Evolutionary conservation across 2,797 vertebrate genomes (phyloP), one percentile per base, ranked within the genome.

Genomic region (Poecilia velifera): DNA sequence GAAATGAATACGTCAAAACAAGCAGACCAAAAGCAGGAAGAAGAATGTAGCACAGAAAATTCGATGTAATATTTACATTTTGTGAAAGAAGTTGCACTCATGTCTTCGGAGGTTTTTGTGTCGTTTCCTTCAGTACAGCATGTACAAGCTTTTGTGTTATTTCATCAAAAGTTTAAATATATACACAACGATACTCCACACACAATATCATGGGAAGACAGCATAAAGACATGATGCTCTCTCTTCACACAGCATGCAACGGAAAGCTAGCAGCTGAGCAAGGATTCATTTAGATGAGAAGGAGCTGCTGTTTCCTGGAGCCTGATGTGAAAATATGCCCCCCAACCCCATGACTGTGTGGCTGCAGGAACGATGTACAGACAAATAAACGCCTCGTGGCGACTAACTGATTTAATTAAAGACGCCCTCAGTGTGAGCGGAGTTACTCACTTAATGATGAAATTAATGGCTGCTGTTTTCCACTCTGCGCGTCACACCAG

Each of bases 341-440:
- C 81, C 66, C 79, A 88, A 91, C 86, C 84, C 62, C 25, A 55
- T 78, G 84, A 89, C 87, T 79, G 84, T 76, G 73, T 80, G 47
- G 78, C 95, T 76, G 75, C 75, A 45, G 89, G 91, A 84, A 0
- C 84, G 68, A 72, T 78, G 55, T 81, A 84, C 43, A 89, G 87
- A 85, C 91, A 85, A 82, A 89, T 41, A 88, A 86, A 92, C 8
- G 84, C 91, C 93, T 94, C 72, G 79, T 91, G 93, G 94, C 89
- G 78, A 89, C 87, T 64, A 79, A 78, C 89, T 93, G 90, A 95
- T 95, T 94, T 91, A 93, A 96, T 95, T 95, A 95, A 90, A 89
- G 80, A 66, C 79, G 87, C 88, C 88, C 84, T 88, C 87, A 91
- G 89, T 85, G 90, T 84, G 84, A 25, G 86, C 84, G 76, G 79